Base-by-base conservation (phyloP, 2,888 invertebrate species). In the Argyra leucocephala region DNA sequence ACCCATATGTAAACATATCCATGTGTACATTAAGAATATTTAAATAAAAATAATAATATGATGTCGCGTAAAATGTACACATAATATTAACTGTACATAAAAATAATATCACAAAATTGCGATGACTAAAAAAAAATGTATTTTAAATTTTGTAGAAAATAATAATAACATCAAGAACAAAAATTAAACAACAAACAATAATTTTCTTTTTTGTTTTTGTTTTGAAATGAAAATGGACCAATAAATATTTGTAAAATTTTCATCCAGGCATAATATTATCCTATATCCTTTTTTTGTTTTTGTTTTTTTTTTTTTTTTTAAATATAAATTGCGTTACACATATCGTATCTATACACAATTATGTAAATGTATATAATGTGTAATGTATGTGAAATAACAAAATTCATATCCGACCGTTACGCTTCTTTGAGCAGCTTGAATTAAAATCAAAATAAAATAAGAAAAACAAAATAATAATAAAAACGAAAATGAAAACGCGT, bases 381-480 rank as follows among this genome's bases (percentile, higher is more conserved):
- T 37, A 37, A n/a, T 48, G 12, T 37, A 37, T 37, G 37, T 37
- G 3, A 15, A 12, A 48, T 18, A n/a, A 6, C 31, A 15, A 48
- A 48, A 18, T 48, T 48, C 48, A 48, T 48, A 48, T 48, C 48
- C 48, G 48, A 48, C 48, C 48, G 48, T 48, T 48, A 48, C 15
- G 48, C 48, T 48, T 48, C 48, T 48, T 48, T 48, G 48, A 48
- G 6, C 48, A 48, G 18, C 48, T 48, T 48, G 48, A 48, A 48
- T 48, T 48, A 48, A 48, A 48, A 18, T 48, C 12, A 48, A 48
- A 48, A 18, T 15, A 3, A 3, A 37, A 48, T 2, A 48, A 18
- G 31, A 48, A 48, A 6, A 48, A 15, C 7, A 48, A 18, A n/a
- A 48, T 6, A 31, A n/a, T n/a, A n/a, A n/a, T n/a, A 31, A 31